phyloP scores from a whole-genome alignment of 92 coral and sea anemone genomes.

The Epizoanthus stellaris region DNA sequence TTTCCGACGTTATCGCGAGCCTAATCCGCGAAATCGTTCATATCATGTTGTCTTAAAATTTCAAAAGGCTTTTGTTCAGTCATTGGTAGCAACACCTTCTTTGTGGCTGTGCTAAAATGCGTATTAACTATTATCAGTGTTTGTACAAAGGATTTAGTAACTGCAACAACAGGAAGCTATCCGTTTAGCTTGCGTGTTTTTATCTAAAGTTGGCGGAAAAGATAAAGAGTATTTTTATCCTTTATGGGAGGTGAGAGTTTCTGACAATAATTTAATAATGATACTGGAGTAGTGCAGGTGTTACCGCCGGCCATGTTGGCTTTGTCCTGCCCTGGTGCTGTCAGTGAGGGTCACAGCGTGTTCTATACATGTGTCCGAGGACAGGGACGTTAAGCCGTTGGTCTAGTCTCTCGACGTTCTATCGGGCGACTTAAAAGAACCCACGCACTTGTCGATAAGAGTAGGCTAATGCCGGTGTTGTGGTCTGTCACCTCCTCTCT shows the following conservation, averaged over 20 bases:
- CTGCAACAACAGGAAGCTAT: conserved; percentile 29
- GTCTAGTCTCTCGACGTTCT: no score
- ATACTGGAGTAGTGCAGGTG: background rate
- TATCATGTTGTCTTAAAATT: background rate
- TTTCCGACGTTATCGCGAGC: background rate
- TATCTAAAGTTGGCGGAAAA: conserved; percentile 37
- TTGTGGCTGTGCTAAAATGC: conserved; percentile 5
- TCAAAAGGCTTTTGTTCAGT: background rate
- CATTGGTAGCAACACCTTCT: background rate
- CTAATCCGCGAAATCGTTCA: background rate
- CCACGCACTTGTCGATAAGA: no score
- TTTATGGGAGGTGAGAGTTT: conserved; percentile 8
- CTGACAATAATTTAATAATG: conserved; percentile 18
- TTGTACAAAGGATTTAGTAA: conserved; percentile 34
- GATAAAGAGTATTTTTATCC: conserved; percentile 34
- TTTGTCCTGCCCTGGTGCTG: background rate
- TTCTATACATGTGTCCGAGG: no score
- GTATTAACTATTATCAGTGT: conserved; percentile 46
- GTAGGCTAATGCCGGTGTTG: no score
- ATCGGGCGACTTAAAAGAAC: no score
- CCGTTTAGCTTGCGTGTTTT: conserved; percentile 29
- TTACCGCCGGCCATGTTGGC: background rate
- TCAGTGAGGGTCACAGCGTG: no score
- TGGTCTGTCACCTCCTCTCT: no score
- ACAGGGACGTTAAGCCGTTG: no score